These are phyloP conservation scores for Remorina albescens DNA, from an alignment of 2,797 vertebrate species.

Conservation along the genomic window DNA sequence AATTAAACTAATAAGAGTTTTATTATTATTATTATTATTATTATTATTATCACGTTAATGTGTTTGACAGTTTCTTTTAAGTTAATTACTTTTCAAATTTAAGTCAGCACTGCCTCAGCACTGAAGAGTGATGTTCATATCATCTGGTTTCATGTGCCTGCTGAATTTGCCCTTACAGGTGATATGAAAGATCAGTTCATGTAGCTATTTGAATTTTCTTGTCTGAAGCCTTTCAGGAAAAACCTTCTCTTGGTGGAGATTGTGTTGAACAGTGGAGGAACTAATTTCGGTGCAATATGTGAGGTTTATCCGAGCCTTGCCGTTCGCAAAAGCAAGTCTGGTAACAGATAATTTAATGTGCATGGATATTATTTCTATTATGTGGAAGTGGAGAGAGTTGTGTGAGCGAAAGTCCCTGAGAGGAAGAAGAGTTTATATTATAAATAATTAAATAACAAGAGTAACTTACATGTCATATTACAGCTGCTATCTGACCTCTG, in stretches of 20 bases:
- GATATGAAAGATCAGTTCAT: constrained; percentile 55
- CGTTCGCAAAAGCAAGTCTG: constrained; percentile 44
- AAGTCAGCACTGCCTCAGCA: constrained; percentile 64
- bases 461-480: constrained; percentile 24
- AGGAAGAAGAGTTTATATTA: constrained; percentile 27
- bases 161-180: constrained; percentile 70
- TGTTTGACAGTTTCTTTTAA: constrained; percentile 49
- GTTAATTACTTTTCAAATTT: constrained; percentile 30
- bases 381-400: constrained; percentile 17
- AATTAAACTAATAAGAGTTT: constrained; percentile 37
- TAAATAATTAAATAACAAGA: constrained; percentile 16
- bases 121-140: constrained; percentile 62
- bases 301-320: constrained; percentile 47
- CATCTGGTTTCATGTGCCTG: constrained; percentile 79
- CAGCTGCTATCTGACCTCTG: constrained; percentile 47
- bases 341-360: constrained; percentile 16
- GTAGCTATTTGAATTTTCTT: constrained; percentile 28
- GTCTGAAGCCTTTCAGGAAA: constrained; percentile 54
- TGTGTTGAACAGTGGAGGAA: constrained; percentile 31
- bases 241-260: constrained; percentile 33
- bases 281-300: constrained; percentile 55
- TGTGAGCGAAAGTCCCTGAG: constrained; percentile 19
- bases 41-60: constrained; percentile 39
- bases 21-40: constrained; percentile 29
- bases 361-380: constrained; percentile 24